phyloP scores from a whole-genome alignment of 2,888 invertebrate genomes.

The Hartigia nigra region DNA sequence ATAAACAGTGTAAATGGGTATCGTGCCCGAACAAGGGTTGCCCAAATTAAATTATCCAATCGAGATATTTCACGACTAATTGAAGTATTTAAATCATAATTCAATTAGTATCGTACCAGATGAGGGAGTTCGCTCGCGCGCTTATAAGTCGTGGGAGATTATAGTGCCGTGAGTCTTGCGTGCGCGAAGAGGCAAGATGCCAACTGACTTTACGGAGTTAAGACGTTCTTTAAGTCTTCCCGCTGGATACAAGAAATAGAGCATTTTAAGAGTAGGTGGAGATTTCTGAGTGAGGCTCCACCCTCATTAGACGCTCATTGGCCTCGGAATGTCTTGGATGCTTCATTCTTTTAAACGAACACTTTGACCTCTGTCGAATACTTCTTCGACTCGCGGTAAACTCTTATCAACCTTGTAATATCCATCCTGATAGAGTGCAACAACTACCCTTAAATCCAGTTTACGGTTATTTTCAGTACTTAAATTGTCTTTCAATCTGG shows the following conservation, averaged over 20 bases:
- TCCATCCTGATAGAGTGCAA: not conserved
- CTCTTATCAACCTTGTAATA: not conserved
- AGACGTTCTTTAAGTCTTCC: constrained; percentile 54
- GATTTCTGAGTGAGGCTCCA: constrained; percentile 60
- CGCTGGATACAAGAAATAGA: constrained; percentile 53
- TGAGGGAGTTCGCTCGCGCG: not conserved
- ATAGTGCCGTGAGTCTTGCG: constrained; percentile 36
- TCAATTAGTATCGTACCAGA: constrained; percentile 28
- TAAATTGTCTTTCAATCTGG: not conserved
- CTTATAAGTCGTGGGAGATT: constrained; percentile 30
- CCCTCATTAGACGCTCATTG: constrained; percentile 63
- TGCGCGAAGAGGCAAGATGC: constrained; percentile 57
- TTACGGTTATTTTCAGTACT: not conserved
- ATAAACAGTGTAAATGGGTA: not conserved
- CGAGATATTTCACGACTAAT: constrained; percentile 43
- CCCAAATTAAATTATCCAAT: constrained; percentile 16
- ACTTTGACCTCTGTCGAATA: not conserved
- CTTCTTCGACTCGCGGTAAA: not conserved
- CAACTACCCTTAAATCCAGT: not conserved
- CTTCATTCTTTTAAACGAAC: constrained; percentile 16
- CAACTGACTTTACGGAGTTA: constrained; percentile 62
- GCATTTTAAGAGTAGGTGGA: constrained; percentile 64
- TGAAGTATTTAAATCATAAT: constrained; percentile 49
- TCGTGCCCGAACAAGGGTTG: not conserved
- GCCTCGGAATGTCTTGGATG: constrained; percentile 38